Base-by-base conservation (phyloP, 2,888 invertebrate genomes). In the Dryocosmus kuriphilus region DNA sequence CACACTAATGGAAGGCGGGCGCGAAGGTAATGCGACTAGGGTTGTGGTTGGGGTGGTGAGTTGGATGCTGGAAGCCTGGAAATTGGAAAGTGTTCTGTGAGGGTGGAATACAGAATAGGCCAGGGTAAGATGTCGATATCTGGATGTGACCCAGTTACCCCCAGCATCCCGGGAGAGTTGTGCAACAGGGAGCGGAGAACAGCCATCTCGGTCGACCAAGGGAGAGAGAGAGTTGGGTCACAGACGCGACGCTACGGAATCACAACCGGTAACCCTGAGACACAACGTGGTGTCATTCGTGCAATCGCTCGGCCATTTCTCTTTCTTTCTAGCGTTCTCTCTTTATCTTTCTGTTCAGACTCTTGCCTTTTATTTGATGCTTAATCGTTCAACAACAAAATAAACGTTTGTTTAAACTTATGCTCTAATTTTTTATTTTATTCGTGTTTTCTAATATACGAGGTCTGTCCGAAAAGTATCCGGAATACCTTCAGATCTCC, bases 81-180 rank as follows among this genome's bases (percentile, higher is more conserved):
- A 51, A 46, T 30, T 67, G n/a, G 46, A 46, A 41, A 24, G 67
- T 46, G 67, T n/a, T 22, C 11, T 24, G 24, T 24, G 57, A 24
- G 67, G 30, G 71, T 51, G 30, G 30, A 71, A 30, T 71, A n/a
- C 46, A 51, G 46, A n/a, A 46, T n/a, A 46, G 27, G 30, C 71
- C 71, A 71, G 27, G 46, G 46, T 46, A 71, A 71, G 71, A 71
- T 71, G 71, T 88, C 88, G 86, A 87, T 87, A 88, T 85, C 85
- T 86, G 83, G 83, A 85, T 83, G 77, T 86, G 88, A 88, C 87
- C 89, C 77, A 88, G 86, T 87, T 86, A 82, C 84, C 83, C 30
- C 84, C 82, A 81, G 84, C 80, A 83, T 85, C 87, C 88, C 87
- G 87, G 88, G 88, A 85, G 84, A 83, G 82, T 84, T 81, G 83